These are phyloP conservation scores for Venustoraphidia nigricollis DNA, from an alignment of 2,888 invertebrate genomes.

Conservation along the genomic window DNA sequence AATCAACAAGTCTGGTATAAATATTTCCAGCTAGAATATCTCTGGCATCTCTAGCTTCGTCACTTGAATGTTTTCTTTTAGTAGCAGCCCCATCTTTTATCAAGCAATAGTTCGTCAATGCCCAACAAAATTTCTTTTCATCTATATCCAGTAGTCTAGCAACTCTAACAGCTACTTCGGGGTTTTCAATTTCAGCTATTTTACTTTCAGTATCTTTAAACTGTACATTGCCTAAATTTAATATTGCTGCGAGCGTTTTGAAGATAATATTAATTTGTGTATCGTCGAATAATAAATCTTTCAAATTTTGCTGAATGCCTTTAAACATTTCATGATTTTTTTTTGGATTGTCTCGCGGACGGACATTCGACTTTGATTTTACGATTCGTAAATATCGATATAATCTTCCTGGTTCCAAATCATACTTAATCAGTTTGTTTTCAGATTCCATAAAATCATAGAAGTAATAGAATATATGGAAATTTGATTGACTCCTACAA, in stretches of 20 bases:
- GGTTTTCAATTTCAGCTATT: conserved; percentile 55
- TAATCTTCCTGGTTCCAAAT: conserved; percentile 47
- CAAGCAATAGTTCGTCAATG: conserved; percentile 72
- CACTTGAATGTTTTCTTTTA: conserved; percentile 48
- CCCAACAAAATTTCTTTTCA: conserved; percentile 69
- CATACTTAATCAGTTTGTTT: conserved; percentile 48
- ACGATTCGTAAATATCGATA: conserved; percentile 60
- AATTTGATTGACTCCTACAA: conserved; percentile 74
- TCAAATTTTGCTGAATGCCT: conserved; percentile 44
- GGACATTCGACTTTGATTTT: conserved; percentile 38
- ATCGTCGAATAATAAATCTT: conserved; percentile 53
- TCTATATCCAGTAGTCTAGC: conserved; percentile 63
- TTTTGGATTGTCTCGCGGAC: conserved; percentile 46
- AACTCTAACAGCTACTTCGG: conserved; percentile 53
- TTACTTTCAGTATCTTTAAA: conserved; percentile 52
- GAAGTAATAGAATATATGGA: conserved; percentile 79
- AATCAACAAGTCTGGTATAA: conserved; percentile 75
- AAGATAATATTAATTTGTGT: conserved; percentile 56
- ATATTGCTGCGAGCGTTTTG: conserved; percentile 55
- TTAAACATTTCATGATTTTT: conserved; percentile 48
- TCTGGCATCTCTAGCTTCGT: conserved; percentile 69
- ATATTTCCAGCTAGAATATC: conserved; percentile 74
- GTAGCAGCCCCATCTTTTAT: conserved; percentile 58
- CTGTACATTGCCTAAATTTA: conserved; percentile 63
- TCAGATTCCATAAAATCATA: conserved; percentile 67